Evolutionary conservation across 2,888 invertebrate genomes (phyloP).

Genomic region (Apeira syringaria): DNA sequence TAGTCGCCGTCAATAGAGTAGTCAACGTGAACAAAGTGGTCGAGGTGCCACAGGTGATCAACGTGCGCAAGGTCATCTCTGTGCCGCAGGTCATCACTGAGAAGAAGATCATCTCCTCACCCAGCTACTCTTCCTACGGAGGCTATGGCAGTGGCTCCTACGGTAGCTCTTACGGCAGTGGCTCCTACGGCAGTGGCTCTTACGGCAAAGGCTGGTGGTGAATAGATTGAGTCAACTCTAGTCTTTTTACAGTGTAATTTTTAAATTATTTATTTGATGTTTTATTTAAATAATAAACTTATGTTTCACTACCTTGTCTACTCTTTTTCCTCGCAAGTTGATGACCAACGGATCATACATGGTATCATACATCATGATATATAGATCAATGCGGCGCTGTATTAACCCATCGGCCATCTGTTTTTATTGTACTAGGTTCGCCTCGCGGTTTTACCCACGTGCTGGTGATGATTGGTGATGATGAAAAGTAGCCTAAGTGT

Average conservation of each 20-base stretch:
- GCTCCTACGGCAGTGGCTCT: too few relatives aligned
- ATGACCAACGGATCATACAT: too few relatives aligned
- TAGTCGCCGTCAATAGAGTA: conserved; percentile 45
- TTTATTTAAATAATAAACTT: neutral
- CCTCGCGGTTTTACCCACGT: too few relatives aligned
- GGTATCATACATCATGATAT: too few relatives aligned
- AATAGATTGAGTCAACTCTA: conserved; percentile 17
- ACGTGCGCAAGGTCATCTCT: conserved; percentile 52
- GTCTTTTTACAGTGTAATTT: neutral
- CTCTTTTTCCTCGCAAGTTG: too few relatives aligned
- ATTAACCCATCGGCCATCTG: too few relatives aligned
- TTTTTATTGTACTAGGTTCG: too few relatives aligned
- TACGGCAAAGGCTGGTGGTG: conserved; percentile 30
- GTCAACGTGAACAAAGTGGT: conserved; percentile 49
- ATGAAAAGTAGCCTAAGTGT: too few relatives aligned
- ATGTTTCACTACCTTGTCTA: too few relatives aligned
- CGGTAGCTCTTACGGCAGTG: conserved; percentile 1
- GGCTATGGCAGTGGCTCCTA: conserved; percentile 6
- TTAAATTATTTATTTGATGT: conserved; percentile 1
- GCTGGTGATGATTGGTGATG: too few relatives aligned
- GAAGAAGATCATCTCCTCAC: conserved; percentile 45
- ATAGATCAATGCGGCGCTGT: too few relatives aligned
- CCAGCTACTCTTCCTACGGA: conserved; percentile 25
- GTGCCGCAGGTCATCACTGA: conserved; percentile 55
- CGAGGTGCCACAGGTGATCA: conserved; percentile 44